A percentile compares a stretch with the other conserved stretches of the same genome.
phyloP scores from a whole-genome alignment of 2,113 vertebrate genomes.

The Australoheros scitulus region DNA sequence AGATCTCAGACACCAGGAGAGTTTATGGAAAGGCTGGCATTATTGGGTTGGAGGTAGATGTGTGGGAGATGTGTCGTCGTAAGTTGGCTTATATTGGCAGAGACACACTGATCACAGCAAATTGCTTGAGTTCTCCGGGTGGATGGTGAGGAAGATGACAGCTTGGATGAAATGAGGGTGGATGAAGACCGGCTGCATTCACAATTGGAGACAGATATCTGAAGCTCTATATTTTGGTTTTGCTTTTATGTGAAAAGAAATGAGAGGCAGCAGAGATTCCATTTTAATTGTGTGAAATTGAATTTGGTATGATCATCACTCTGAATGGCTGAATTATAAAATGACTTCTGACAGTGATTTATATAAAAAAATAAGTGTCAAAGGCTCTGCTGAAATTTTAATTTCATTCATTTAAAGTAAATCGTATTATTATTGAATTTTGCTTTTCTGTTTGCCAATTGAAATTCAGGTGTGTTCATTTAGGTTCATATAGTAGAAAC shows the following conservation, averaged over 20 bases:
- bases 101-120: slow-evolving; percentile 57
- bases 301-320: slow-evolving; percentile 32
- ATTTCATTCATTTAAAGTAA: slow-evolving; percentile 10
- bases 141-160: slow-evolving; percentile 61
- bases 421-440: slow-evolving; percentile 30
- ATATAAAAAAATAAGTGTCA: slow-evolving; percentile 6
- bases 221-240: slow-evolving; percentile 27
- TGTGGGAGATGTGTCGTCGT: slow-evolving; percentile 47
- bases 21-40: slow-evolving; percentile 47
- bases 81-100: slow-evolving; percentile 53
- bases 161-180: slow-evolving; percentile 58
- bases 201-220: slow-evolving; percentile 34
- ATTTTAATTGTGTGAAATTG: slow-evolving; percentile 30
- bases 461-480: slow-evolving; percentile 14
- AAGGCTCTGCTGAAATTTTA: not conserved
- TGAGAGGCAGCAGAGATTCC: not conserved
- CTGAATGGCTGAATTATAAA: slow-evolving; percentile 10
- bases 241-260: slow-evolving; percentile 35
- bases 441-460: not conserved
- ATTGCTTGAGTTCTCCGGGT: slow-evolving; percentile 53
- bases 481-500: not conserved
- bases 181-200: slow-evolving; percentile 41
- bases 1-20: slow-evolving; percentile 34
- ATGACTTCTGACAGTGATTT: slow-evolving; percentile 3
- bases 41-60: slow-evolving; percentile 47